Base-by-base conservation (phyloP, 2,113 vertebrate species). In the Amazona vittata region DNA sequence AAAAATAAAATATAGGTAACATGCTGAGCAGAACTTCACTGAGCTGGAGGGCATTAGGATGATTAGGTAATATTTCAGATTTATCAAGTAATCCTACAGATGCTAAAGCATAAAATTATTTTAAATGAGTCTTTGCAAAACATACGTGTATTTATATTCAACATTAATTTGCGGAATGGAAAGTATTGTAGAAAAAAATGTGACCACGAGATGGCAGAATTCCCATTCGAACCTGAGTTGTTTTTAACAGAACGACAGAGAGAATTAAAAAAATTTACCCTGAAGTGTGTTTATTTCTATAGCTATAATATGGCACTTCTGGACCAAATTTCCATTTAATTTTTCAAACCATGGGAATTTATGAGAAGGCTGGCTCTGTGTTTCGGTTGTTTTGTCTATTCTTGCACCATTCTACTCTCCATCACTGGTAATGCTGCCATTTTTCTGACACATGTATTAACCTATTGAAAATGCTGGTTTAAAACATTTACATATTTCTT, bases 121-220 rank as follows among this genome's bases (percentile, higher is more conserved):
- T 90, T 20, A 65, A 81, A 50, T 1, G 6, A 68, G 12, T 44
- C 20, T 83, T 59, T 55, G 9, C 19, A 50, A 60, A 68, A 77
- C 4, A 22, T 41, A 1, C 11, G 31, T 5, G 3, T 69, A 7
- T 39, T 85, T 24, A 7, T 15, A 68, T 3, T 52, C 17, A 33
- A 15, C 31, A 11, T 47, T 60, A 26, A n/a, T n/a, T 81, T 81
- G 26, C 22, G 0, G 5, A 29, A 57, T 26, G 16, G 41, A 33
- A 57, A 35, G 25, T 44, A 12, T 2, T 29, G 43, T 39, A 81
- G 75, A 71, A 75, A 68, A 79, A 43, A 1, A 29, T 25, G 8
- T 21, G 2, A 15, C 94, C 98, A 97, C 97, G 75, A 97, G 98
- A 97, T 98, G 98, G 98, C 98, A 98, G 95, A 82, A 46, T 97